phyloP scores from a whole-genome alignment of 2,797 vertebrate genomes.

The Cichlasoma orientale region DNA sequence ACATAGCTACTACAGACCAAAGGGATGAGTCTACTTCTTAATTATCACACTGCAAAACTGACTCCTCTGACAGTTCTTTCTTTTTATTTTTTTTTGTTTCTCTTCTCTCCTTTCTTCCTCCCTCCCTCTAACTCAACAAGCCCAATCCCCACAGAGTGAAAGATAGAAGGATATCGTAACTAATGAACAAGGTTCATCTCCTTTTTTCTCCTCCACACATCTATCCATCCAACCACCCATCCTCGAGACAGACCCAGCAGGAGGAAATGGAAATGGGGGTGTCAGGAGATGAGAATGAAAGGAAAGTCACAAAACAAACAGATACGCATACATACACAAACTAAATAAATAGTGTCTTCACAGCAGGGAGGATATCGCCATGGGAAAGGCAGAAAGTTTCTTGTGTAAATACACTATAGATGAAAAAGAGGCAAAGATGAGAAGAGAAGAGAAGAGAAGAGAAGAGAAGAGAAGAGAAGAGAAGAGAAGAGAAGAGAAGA shows the following conservation, averaged over 20 bases:
- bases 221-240: conserved; percentile 21
- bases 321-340: conserved; percentile 29
- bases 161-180: conserved; percentile 40
- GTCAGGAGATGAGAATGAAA: conserved; percentile 27
- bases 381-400: conserved; percentile 30
- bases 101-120: neutral
- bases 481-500: neutral
- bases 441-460: neutral
- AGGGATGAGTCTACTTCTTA: conserved; percentile 39
- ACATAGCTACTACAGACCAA: conserved; percentile 33
- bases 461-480: neutral
- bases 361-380: conserved; percentile 28
- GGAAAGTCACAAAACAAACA: conserved; percentile 44
- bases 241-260: conserved; percentile 18
- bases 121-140: conserved; percentile 21
- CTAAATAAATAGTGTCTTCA: conserved; percentile 36
- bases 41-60: conserved; percentile 61
- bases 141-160: conserved; percentile 32
- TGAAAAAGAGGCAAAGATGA: neutral
- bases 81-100: conserved; percentile 20
- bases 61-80: conserved; percentile 40
- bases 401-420: conserved; percentile 19
- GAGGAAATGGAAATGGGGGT: conserved; percentile 25
- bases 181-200: conserved; percentile 45
- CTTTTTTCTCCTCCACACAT: conserved; percentile 16